These are phyloP conservation scores for Andrena flavipes DNA, from an alignment of 2,888 invertebrate species.

Conservation along the genomic window DNA sequence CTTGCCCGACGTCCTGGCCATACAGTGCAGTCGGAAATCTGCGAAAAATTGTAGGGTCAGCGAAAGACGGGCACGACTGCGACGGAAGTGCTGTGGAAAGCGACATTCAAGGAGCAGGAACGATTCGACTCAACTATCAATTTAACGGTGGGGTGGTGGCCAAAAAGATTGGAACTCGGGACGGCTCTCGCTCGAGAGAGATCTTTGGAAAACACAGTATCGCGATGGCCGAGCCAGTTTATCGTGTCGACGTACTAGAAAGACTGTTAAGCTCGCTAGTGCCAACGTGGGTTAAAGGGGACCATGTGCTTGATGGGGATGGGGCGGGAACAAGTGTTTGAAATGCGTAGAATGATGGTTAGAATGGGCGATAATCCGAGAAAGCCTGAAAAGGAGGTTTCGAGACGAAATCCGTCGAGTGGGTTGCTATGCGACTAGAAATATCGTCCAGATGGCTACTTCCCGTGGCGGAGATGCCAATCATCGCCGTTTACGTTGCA, in stretches of 20 bases:
- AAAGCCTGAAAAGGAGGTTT: slow-evolving; percentile 10
- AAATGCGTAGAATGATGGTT: background rate
- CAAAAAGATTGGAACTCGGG: background rate
- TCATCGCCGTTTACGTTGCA: slow-evolving; percentile 7
- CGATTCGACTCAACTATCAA: background rate
- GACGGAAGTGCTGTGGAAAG: background rate
- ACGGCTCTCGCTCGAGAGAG: background rate
- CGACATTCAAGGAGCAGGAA: slow-evolving; percentile 20
- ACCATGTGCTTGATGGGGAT: no score
- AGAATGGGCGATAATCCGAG: background rate
- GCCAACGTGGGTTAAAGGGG: no score
- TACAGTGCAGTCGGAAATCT: slow-evolving; percentile 59
- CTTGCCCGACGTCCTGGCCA: slow-evolving; percentile 40
- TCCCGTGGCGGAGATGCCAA: background rate
- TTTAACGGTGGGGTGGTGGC: slow-evolving; percentile 7
- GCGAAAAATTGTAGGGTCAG: slow-evolving; percentile 66
- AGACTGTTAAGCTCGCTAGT: background rate
- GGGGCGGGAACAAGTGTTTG: no score
- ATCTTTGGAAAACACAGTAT: no score
- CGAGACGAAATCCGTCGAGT: background rate
- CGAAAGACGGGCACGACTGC: background rate
- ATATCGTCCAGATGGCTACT: background rate
- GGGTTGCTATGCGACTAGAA: background rate
- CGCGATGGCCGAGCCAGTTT: no score
- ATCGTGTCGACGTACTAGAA: background rate